Conservation (phyloP, 2,113 vertebrate species). For the Baryphthengus martii region DNA sequence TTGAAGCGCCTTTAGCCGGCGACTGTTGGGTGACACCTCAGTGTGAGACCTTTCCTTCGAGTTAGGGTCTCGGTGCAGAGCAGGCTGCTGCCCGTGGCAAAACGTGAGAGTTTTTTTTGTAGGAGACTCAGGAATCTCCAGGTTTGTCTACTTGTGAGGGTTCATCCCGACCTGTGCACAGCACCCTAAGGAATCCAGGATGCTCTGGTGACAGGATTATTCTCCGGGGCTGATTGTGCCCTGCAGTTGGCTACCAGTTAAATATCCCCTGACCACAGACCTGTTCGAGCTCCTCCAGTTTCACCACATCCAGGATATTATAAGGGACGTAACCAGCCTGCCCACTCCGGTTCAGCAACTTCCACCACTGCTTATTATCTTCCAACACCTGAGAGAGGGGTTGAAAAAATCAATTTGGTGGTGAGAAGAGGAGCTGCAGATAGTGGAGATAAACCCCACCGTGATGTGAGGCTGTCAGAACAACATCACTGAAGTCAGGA, state of each 20-base stretch:
- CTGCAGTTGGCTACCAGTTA: neutral
- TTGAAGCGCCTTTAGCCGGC: neutral
- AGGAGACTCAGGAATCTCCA: neutral
- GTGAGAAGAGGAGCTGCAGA: neutral
- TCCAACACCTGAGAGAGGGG: slow-evolving; percentile 83
- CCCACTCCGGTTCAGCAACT: slow-evolving; percentile 87
- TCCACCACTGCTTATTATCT: slow-evolving; percentile 95
- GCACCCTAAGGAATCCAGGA: neutral
- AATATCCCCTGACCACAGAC: slow-evolving; percentile 13
- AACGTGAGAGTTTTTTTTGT: neutral
- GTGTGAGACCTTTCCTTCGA: neutral
- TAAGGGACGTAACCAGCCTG: slow-evolving; percentile 89
- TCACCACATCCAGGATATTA: slow-evolving; percentile 86
- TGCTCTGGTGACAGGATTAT: neutral
- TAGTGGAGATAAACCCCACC: neutral
- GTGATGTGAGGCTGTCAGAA: neutral
- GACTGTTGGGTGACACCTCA: neutral
- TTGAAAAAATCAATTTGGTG: neutral
- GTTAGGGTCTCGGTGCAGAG: neutral
- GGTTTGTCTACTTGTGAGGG: neutral
- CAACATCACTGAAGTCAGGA: neutral
- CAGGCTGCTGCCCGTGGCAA: neutral
- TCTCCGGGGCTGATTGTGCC: neutral
- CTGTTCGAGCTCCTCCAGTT: slow-evolving; percentile 72
- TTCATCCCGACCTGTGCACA: neutral